phyloP scores from a whole-genome alignment of 2,888 invertebrate genomes.

The Spisula subtruncata region DNA sequence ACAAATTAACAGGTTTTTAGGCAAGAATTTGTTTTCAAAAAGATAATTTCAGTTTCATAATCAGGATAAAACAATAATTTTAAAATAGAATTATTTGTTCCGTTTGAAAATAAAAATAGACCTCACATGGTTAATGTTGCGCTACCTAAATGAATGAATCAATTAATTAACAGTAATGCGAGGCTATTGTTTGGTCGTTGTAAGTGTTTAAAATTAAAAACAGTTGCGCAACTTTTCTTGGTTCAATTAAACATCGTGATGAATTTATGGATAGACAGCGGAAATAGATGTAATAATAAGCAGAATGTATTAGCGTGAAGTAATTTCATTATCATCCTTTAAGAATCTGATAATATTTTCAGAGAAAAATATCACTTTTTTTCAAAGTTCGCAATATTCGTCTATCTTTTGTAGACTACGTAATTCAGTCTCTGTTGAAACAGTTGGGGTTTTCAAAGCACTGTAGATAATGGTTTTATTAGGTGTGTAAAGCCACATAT shows the following conservation, averaged over 20 bases:
- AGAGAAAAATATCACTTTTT: not conserved
- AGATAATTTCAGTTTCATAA: not conserved
- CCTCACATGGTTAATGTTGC: not conserved
- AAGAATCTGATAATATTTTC: not conserved
- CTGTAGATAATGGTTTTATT: too few species aligned
- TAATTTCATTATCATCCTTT: not conserved
- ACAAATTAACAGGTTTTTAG: too few species aligned
- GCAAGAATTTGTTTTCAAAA: too few species aligned
- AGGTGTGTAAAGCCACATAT: too few species aligned
- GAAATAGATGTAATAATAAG: not conserved
- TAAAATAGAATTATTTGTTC: not conserved
- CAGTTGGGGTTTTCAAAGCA: too few species aligned
- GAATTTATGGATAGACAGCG: not conserved
- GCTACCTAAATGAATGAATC: not conserved
- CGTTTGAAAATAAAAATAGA: not conserved
- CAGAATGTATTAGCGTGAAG: not conserved
- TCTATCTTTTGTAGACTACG: too few species aligned
- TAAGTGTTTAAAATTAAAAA: not conserved
- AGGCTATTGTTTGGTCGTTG: not conserved
- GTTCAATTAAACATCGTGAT: conserved; percentile 11
- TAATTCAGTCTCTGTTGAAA: too few species aligned
- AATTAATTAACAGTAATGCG: not conserved
- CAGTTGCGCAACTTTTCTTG: not conserved
- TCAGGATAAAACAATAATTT: not conserved
- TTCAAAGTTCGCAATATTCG: too few species aligned